phyloP scores from a whole-genome alignment of 64 coral and sea anemone species.

The Exaiptasia diaphana region DNA sequence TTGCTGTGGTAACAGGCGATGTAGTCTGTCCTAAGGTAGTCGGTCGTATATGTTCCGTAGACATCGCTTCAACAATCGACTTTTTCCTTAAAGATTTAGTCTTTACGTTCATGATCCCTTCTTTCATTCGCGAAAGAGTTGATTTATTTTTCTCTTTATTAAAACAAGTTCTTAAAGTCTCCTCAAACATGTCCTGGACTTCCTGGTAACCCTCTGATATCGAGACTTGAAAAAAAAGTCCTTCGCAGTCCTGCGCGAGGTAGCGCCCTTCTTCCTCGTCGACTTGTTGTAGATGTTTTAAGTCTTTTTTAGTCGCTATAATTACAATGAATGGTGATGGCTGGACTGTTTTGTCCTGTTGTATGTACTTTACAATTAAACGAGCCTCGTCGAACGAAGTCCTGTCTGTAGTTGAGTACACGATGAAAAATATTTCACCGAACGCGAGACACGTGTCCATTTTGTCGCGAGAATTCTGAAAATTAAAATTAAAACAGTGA shows the following conservation, averaged over 20 bases:
- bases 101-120: constrained; percentile 27
- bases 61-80: background rate
- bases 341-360: constrained; percentile 52
- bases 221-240: constrained; percentile 37
- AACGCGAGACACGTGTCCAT: constrained; percentile 55
- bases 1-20: background rate
- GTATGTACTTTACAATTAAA: constrained; percentile 59
- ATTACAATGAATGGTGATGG: constrained; percentile 37
- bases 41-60: background rate
- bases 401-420: constrained; percentile 66
- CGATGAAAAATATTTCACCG: constrained; percentile 67
- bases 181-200: constrained; percentile 28
- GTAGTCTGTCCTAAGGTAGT: constrained; percentile 5
- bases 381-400: constrained; percentile 71
- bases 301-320: constrained; percentile 66
- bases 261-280: constrained; percentile 61
- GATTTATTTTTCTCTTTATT: constrained; percentile 24
- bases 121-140: constrained; percentile 23
- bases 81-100: constrained; percentile 13
- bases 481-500: background rate
- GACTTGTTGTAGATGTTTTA: constrained; percentile 49
- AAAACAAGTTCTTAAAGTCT: constrained; percentile 7
- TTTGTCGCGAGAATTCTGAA: constrained; percentile 69
- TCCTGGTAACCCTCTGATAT: constrained; percentile 52
- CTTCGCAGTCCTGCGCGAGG: constrained; percentile 20